Evolutionary conservation across 2,888 invertebrate genomes (phyloP).

Genomic region (Nebria salina): DNA sequence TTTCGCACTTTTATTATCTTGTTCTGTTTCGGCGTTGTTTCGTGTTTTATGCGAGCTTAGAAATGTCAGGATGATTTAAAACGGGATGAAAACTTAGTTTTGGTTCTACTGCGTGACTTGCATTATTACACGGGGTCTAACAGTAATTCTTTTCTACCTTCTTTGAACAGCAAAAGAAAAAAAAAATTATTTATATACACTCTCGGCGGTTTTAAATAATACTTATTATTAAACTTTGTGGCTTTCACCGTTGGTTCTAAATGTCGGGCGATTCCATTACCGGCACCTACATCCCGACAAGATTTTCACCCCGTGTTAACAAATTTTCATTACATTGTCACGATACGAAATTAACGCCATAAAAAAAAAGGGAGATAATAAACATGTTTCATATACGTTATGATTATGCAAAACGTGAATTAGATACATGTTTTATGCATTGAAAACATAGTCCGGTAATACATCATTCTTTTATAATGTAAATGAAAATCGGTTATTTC

Average conservation of each 20-base stretch:
- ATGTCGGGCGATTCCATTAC: constrained; percentile 29
- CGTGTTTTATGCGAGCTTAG: constrained; percentile 24
- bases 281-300: neutral
- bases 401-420: too few species aligned
- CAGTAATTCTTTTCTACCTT: constrained; percentile 13
- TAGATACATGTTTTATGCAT: too few species aligned
- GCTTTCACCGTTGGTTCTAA: neutral
- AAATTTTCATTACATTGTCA: neutral
- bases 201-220: constrained; percentile 22
- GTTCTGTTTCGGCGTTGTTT: constrained; percentile 19
- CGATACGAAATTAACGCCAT: neutral
- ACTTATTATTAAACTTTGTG: constrained; percentile 36
- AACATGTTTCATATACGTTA: too few species aligned
- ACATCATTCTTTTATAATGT: neutral
- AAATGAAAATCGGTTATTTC: neutral
- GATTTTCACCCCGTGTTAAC: neutral
- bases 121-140: constrained; percentile 18
- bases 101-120: constrained; percentile 17
- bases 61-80: constrained; percentile 24
- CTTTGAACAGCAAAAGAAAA: neutral
- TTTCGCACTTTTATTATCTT: constrained; percentile 21
- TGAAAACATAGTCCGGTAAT: neutral
- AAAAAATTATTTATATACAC: constrained; percentile 28
- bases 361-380: neutral
- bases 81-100: constrained; percentile 24